phyloP scores from a whole-genome alignment of 2,888 invertebrate genomes.

The Cheilosia scutellata region DNA sequence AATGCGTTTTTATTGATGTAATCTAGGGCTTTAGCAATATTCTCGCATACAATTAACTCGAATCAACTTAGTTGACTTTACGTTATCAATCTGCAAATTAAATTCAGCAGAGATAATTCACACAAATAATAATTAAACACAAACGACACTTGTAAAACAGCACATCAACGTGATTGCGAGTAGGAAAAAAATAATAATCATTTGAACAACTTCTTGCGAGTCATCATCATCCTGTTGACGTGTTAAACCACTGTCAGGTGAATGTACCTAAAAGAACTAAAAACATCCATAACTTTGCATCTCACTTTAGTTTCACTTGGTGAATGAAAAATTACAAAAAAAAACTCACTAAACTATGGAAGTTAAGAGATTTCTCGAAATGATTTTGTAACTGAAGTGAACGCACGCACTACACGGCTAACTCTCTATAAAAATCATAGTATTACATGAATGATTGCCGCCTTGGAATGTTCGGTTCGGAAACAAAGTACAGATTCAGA shows the following conservation, averaged over 20 bases:
- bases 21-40: not conserved
- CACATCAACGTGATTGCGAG: conserved; percentile 23
- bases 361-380: not conserved
- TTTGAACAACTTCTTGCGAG: conserved; percentile 40
- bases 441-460: conserved; percentile 15
- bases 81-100: conserved; percentile 46
- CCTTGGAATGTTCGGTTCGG: not conserved
- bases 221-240: conserved; percentile 48
- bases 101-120: conserved; percentile 21
- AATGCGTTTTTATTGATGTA: conserved; percentile 36
- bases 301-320: not conserved
- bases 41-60: conserved; percentile 18
- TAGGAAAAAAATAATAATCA: not conserved
- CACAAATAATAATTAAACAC: conserved; percentile 5
- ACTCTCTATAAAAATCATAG: not conserved
- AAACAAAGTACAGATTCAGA: conserved; percentile 19
- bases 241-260: conserved; percentile 2
- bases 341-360: not conserved
- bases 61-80: conserved; percentile 23
- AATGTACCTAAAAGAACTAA: not conserved
- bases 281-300: not conserved
- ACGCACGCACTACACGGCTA: not conserved
- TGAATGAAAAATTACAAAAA: not conserved
- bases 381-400: not conserved
- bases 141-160: not conserved